Evolutionary conservation across 2,888 invertebrate species (phyloP).

Genomic region (Schizaphis graminum): DNA sequence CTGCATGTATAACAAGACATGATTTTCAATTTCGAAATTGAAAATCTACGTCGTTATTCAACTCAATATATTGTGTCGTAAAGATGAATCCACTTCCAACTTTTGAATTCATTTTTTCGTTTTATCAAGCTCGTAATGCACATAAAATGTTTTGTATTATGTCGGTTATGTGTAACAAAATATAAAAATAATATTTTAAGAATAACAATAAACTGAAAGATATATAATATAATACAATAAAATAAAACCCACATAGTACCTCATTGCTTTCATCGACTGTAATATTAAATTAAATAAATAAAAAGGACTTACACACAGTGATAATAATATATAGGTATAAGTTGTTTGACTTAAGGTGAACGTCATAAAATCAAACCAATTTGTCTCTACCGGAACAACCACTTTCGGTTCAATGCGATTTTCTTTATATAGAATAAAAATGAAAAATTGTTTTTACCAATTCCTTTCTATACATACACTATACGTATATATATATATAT

Average conservation of each 20-base stretch:
- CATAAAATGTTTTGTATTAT: constrained; percentile 37
- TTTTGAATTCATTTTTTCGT: not conserved
- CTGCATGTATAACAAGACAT: not conserved
- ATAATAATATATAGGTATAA: not conserved
- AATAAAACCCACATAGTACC: not conserved
- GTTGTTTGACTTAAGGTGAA: constrained; percentile 39
- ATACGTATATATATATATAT: not conserved
- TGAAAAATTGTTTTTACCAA: constrained; percentile 22
- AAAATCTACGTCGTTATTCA: not conserved
- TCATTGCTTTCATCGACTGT: constrained; percentile 26
- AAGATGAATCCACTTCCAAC: not conserved
- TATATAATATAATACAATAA: constrained; percentile 22
- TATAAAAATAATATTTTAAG: constrained; percentile 42
- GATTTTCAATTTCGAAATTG: not conserved
- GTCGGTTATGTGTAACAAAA: constrained; percentile 14
- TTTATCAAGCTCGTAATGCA: not conserved
- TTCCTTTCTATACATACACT: not conserved
- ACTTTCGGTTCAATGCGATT: not conserved
- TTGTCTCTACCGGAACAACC: constrained; percentile 10
- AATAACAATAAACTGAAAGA: constrained; percentile 39
- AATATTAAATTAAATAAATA: constrained; percentile 57
- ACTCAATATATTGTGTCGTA: not conserved
- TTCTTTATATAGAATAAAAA: constrained; percentile 39
- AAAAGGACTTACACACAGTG: constrained; percentile 17
- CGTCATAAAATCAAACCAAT: constrained; percentile 53